Percentiles rank a stretch among this genome's conserved stretches.
These are phyloP conservation scores for Channa striata DNA, from an alignment of 2,797 vertebrate genomes.

Conservation along the genomic window DNA sequence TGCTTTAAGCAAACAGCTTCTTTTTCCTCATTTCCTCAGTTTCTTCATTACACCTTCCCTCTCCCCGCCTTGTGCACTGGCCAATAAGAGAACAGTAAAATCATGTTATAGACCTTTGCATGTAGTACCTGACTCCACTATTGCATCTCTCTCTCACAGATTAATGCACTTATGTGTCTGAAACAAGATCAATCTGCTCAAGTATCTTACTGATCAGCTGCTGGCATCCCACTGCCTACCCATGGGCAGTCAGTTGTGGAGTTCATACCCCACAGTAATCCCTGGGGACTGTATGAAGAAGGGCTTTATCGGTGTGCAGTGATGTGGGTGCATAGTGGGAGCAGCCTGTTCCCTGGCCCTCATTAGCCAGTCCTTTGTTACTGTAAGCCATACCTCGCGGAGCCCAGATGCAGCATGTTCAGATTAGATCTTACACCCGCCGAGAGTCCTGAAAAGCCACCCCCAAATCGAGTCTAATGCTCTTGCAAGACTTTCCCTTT, in stretches of 20 bases:
- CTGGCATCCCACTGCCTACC: constrained; percentile 20
- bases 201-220: constrained; percentile 27
- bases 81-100: constrained; percentile 36
- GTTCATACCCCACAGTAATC: constrained; percentile 39
- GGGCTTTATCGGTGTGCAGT: constrained; percentile 68
- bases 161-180: constrained; percentile 28
- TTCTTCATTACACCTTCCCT: constrained; percentile 18
- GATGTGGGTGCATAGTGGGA: constrained; percentile 54
- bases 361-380: constrained; percentile 82
- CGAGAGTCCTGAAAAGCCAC: constrained; percentile 74
- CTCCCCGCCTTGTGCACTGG: constrained; percentile 4
- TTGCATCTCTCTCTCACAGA: constrained; percentile 24
- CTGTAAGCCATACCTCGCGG: constrained; percentile 78
- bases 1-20: constrained; percentile 35
- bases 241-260: constrained; percentile 20
- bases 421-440: constrained; percentile 78
- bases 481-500: constrained; percentile 67
- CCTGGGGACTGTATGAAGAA: constrained; percentile 53
- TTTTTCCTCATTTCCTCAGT: constrained; percentile 11
- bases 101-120: constrained; percentile 33
- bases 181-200: constrained; percentile 43
- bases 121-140: constrained; percentile 30
- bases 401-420: constrained; percentile 80
- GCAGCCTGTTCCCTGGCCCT: constrained; percentile 71
- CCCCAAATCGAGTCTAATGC: constrained; percentile 76